Base-by-base conservation (phyloP, 2,888 invertebrate genomes). In the Xestia c-nigrum region DNA sequence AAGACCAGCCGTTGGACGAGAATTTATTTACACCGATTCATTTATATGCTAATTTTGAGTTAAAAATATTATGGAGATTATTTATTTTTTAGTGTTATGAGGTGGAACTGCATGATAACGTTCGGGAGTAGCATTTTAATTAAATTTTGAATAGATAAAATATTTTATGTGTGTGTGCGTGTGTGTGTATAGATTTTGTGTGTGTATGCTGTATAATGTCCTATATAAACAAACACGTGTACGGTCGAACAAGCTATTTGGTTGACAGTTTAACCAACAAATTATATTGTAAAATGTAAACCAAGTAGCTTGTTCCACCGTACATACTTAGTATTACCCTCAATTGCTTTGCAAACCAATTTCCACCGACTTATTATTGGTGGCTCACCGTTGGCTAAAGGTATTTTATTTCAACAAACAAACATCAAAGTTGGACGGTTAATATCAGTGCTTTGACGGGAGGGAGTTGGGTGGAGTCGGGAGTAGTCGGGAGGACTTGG, bases 381-480 rank as follows among this genome's bases (percentile, higher is more conserved):
- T 59, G 19, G 24, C 31, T 68, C 57, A 57, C 46, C 50, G 82
- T 70, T 67, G 38, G 50, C 66, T 40, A 16, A 77, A 74, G 63
- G 50, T 77, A 63, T 81, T 81, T 76, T 78, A 73, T 74, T 77
- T 78, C 59, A 40, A 71, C 67, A 78, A 78, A 81, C 81, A 75
- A 82, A 82, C 83, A 78, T 82, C 78, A 81, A 81, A 81, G 83
- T 52, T 43, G 52, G 78, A 47, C 67, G 50, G 66, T 64, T 81
- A 81, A 81, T 81, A 82, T 71, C 67, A 67, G 47, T 31, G 59
- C 69, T 81, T 57, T 70, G 70, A 66, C 38, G 63, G 43, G 46
- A 4, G 74, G 47, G 19, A 16, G 66, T 61, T 19, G 50, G 68
- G 52, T 0, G 63, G 38, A 38, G 24, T 46, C 46, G 76, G 67